Percentiles rank a stretch among this genome's conserved stretches.
phyloP scores from a whole-genome alignment of 2,113 vertebrate species.

The Tonatia bakeri region DNA sequence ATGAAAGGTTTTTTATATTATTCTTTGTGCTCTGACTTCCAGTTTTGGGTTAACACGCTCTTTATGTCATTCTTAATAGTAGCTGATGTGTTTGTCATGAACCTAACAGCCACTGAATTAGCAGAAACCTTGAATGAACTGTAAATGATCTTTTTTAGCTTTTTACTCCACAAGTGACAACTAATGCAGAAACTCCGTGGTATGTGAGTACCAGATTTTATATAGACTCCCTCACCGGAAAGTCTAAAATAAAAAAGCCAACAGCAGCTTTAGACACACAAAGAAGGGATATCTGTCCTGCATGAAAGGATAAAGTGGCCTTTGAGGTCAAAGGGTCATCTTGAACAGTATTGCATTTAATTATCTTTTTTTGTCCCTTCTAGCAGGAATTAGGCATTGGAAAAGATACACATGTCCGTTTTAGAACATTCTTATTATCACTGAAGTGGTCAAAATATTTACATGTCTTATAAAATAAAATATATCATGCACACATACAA shows the following conservation, averaged over 20 bases:
- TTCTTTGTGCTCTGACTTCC: constrained; percentile 65
- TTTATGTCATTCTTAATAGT: constrained; percentile 64
- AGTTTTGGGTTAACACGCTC: constrained; percentile 46
- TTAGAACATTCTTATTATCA: background rate
- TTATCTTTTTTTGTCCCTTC: background rate
- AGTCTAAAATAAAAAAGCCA: background rate
- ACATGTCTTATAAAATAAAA: background rate
- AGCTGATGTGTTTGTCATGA: constrained; percentile 51
- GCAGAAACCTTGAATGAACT: constrained; percentile 60
- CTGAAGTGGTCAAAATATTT: background rate
- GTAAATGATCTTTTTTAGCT: constrained; percentile 44
- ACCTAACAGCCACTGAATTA: constrained; percentile 30
- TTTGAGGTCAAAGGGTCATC: background rate
- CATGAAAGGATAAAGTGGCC: background rate
- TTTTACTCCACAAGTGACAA: constrained; percentile 47
- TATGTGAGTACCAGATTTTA: constrained; percentile 22
- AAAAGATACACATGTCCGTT: background rate
- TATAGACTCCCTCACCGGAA: background rate
- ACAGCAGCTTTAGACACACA: background rate
- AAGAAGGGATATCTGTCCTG: background rate
- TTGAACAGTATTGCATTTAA: background rate
- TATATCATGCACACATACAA: background rate
- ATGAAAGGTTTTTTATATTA: constrained; percentile 58
- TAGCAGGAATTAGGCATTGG: background rate
- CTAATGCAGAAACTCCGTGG: background rate